Evolutionary conservation across 2,888 invertebrate species (phyloP).

Genomic region (Beris chalybata): DNA sequence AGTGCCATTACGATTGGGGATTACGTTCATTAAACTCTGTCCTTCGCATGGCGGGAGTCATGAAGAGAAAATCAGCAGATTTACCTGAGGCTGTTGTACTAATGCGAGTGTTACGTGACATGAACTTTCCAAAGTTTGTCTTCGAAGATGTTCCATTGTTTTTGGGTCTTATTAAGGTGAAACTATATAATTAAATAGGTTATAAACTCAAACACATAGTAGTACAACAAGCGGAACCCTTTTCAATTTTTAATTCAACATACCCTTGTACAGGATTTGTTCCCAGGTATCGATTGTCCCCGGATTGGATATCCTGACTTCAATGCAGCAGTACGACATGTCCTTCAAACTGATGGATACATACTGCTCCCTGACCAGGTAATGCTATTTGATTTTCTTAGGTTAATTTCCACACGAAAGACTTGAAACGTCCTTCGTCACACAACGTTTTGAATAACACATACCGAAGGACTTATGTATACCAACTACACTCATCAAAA

Average conservation of each 20-base stretch:
- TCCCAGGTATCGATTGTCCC: constrained; percentile 88
- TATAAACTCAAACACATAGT: neutral
- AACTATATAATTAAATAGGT: constrained; percentile 2
- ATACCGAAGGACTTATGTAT: too few relatives aligned
- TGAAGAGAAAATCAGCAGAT: constrained; percentile 76
- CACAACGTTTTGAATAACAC: too few relatives aligned
- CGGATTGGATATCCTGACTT: constrained; percentile 86
- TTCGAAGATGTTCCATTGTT: constrained; percentile 90
- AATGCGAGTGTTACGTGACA: constrained; percentile 88
- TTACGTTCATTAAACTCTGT: constrained; percentile 89
- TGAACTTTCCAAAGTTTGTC: constrained; percentile 92
- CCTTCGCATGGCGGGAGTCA: constrained; percentile 86
- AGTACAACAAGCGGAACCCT: too few relatives aligned
- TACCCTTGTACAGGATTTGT: constrained; percentile 66
- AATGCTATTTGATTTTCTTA: constrained; percentile 41
- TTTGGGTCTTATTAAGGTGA: constrained; percentile 74
- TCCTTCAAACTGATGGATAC: constrained; percentile 68
- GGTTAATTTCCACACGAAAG: too few relatives aligned
- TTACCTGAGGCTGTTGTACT: constrained; percentile 84
- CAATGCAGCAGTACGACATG: constrained; percentile 73
- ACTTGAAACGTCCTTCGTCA: too few relatives aligned
- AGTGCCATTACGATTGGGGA: constrained; percentile 94
- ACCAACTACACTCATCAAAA: too few relatives aligned
- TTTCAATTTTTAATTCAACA: neutral
- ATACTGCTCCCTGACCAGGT: constrained; percentile 72